Conservation (phyloP, 2,113 vertebrate genomes). For the Fulica atra region DNA sequence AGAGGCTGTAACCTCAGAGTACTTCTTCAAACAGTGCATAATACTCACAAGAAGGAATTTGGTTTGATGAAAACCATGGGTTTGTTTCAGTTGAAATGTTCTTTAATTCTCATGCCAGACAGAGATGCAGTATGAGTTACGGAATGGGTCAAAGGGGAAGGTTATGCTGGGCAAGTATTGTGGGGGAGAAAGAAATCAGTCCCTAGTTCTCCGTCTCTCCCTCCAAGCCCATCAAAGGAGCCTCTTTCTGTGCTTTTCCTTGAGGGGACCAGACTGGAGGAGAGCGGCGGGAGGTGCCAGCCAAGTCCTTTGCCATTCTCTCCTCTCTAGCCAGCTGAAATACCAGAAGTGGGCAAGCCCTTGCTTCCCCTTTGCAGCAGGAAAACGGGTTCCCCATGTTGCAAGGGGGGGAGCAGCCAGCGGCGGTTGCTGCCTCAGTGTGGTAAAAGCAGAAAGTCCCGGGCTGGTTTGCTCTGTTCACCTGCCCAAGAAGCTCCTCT, state of each 20-base stretch:
- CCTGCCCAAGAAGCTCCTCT: rapidly evolving
- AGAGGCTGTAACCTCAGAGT: neutral
- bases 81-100: neutral
- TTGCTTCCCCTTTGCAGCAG: neutral
- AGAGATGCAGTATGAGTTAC: neutral
- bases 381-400: neutral
- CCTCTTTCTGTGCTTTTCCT: neutral
- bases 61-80: neutral
- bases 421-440: rapidly evolving
- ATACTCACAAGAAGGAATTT: neutral
- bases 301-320: neutral
- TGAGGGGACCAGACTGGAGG: neutral
- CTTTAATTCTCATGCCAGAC: neutral
- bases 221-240: neutral
- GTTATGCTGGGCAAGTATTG: neutral
- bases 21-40: neutral
- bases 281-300: neutral
- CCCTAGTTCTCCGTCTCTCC: neutral
- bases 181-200: neutral
- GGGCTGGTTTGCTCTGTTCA: rapidly evolving
- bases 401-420: neutral
- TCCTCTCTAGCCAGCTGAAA: neutral
- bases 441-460: neutral
- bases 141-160: rapidly evolving
- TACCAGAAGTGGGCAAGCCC: neutral